A percentile compares a stretch with the other conserved stretches of the same genome.
These are phyloP conservation scores for Ferdinandea cuprea DNA, from an alignment of 2,888 invertebrate genomes.

Conservation along the genomic window DNA sequence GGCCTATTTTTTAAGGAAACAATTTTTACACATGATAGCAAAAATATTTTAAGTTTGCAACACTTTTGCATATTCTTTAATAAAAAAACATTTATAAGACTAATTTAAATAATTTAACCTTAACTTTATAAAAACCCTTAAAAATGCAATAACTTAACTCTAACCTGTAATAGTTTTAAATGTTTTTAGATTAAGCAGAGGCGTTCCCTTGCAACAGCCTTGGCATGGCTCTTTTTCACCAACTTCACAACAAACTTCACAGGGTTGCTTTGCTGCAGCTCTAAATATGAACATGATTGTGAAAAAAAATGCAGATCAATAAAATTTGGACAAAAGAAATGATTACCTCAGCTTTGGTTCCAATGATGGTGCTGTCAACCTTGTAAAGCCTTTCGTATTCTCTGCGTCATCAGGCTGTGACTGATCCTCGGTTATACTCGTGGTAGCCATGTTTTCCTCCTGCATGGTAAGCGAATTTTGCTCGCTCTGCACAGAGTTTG, in stretches of 20 bases:
- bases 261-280: slow-evolving; percentile 2
- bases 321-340: neutral
- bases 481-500: no score
- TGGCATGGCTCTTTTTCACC: neutral
- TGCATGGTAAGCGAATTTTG: no score
- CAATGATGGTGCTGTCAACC: neutral
- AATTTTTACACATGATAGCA: no score
- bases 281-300: no score
- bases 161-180: neutral
- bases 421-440: neutral
- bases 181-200: neutral
- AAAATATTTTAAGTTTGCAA: no score
- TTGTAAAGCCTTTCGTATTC: neutral
- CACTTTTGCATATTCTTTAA: no score
- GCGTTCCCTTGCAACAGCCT: neutral
- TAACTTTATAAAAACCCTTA: neutral
- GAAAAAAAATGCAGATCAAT: no score
- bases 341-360: neutral
- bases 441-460: neutral
- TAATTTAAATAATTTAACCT: no score
- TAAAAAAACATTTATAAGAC: no score
- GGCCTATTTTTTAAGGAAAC: no score
- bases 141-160: neutral
- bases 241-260: neutral
- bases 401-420: neutral